Evolutionary conservation across 1,140 invertebrate genomes (phyloP), one percentile per base, ranked within the genome.

Genomic region (Drosophila willistoni): DNA sequence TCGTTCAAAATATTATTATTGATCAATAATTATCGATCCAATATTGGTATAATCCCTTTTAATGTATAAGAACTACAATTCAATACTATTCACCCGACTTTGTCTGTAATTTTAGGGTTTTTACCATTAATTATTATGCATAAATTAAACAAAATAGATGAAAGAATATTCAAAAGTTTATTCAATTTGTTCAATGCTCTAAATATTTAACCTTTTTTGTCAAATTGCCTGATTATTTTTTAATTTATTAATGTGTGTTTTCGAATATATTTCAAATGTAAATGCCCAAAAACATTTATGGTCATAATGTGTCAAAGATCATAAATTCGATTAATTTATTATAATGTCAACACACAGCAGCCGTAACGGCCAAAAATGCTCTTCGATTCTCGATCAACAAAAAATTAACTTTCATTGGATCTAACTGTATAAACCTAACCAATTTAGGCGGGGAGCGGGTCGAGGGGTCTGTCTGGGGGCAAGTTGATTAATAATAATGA

Each of bases 301-400:
- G 77, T 55, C 84, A 89, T 89, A 84, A 89, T 84, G 85, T 89
- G 84, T 82, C 79, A 89, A 90, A 79, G 81, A 73, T 47, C 83
- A 80, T 91, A 91, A 91, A 87, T 78, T 87, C 79, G 84, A 91
- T 86, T 90, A 91, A 91, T 91, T 91, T 91, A 91, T 91, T 89
- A 78, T 80, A 78, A 76, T 79, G 71, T 56, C 78, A 89, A 77
- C 72, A 59, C 72, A 59, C 63, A 72, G 65, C 68, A 67, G 54
- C 65, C 61, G 33, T 64, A 64, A 51, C 51, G 44, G 14, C 7
- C 44, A 9, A 17, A 3, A 29, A 29, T 29, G 29, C 14, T 19
- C 44, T 47, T 2, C 7, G 44, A 47, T 47, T 19, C n/a, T n/a
- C n/a, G 44, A 7, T 19, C 14, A 9, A 47, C 7, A 10, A 47